Conservation (phyloP, 2,113 vertebrate species). For the Crotalus horridus region DNA sequence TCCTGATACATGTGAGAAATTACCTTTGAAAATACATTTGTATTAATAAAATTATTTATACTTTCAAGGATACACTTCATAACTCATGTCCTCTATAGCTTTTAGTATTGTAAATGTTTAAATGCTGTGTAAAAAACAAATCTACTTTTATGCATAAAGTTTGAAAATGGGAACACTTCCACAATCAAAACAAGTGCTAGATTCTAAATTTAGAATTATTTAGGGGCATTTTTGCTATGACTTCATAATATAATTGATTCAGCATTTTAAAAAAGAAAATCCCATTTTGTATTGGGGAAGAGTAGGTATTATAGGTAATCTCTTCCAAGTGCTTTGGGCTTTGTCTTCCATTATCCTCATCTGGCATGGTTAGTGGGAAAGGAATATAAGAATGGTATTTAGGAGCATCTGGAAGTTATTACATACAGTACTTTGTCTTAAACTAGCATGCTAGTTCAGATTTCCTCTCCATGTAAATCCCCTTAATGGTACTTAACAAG, state of each 20-base stretch:
- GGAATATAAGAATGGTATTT: background rate
- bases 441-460: background rate
- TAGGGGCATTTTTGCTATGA: background rate
- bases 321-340: background rate
- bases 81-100: background rate
- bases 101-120: background rate
- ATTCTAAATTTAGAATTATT: background rate
- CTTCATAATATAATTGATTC: background rate
- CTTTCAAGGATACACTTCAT: background rate
- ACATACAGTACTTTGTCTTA: background rate
- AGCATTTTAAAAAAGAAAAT: background rate
- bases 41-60: background rate
- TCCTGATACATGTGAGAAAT: background rate
- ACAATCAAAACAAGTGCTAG: constrained; percentile 9
- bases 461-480: background rate
- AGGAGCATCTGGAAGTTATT: background rate
- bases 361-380: background rate
- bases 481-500: background rate
- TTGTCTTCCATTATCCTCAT: background rate
- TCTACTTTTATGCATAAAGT: background rate
- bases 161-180: background rate
- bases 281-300: background rate
- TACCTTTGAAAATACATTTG: background rate
- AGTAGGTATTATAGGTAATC: background rate
- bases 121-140: background rate